Base-by-base conservation (phyloP, 2,797 vertebrate genomes). In the Tokudaia muenninki region DNA sequence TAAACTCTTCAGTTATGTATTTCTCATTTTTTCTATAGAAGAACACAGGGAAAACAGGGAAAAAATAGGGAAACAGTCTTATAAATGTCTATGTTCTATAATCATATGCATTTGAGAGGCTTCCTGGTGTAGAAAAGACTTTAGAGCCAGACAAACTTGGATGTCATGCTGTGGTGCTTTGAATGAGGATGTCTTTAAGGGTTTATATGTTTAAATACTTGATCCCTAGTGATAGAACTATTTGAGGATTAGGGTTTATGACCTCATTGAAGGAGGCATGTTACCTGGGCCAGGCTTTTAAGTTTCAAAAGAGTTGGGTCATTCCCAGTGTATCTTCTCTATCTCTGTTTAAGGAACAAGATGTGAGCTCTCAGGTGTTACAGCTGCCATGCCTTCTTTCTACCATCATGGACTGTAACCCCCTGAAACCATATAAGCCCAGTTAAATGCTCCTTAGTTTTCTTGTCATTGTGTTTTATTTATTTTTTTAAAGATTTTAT, bases 21-120 rank as follows among this genome's bases (percentile, higher is more conserved):
- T 93, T 86, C 81, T 97, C 93, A 6, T 95, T 97, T 96, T 67
- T 37, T 94, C 41, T 41, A 41, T 41, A 41, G 41, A 41, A 41
- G 3, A 41, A 41, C 41, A 41, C 41, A 41, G 41, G 41, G 41
- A 41, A 41, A 41, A 41, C 41, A 41, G 41, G 41, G 41, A 41
- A 41, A 41, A 41, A 41, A 11, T 16, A 55, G 19, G 59, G 41
- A 44, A 61, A 89, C 41, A 77, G 21, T 90, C 90, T 95, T 93
- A 59, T 84, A 92, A 75, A 87, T 93, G 14, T 72, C 14, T 92
- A 0, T 81, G 52, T 7, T 47, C 24, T 95, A 19, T 90, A 83
- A 93, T 94, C 52, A 61, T 67, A 34, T 87, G 16, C 26, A 63
- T 57, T 41, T 91, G 37, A 75, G 83, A 96, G 59, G 24, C 29